Percentiles rank a stretch among this genome's conserved stretches.
Evolutionary conservation across 2,888 invertebrate genomes (phyloP).

Genomic region (Chorisops tibialis): DNA sequence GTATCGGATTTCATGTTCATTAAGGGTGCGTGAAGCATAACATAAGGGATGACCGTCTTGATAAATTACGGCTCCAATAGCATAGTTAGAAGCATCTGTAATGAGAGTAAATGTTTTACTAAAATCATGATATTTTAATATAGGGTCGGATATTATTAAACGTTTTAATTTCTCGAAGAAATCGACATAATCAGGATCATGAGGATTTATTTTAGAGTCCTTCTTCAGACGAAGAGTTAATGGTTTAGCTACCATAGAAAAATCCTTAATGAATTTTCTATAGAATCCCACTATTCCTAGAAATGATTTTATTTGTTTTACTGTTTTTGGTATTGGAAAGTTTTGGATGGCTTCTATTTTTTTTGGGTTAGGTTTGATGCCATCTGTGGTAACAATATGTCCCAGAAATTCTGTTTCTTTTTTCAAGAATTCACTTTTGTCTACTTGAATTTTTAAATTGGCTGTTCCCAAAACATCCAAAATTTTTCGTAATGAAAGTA

Average conservation of each 20-base stretch:
- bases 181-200: background rate
- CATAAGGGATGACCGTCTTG: constrained; percentile 38
- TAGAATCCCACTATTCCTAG: no score
- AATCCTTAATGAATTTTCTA: no score
- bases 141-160: constrained; percentile 35
- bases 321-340: no score
- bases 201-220: background rate
- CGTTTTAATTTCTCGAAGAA: constrained; percentile 18
- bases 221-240: background rate
- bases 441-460: no score
- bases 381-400: no score
- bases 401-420: background rate
- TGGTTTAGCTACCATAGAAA: background rate
- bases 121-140: constrained; percentile 45
- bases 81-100: constrained; percentile 38
- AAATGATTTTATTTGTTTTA: no score
- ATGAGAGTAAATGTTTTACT: constrained; percentile 37
- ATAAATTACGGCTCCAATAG: constrained; percentile 37
- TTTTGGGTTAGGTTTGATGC: background rate
- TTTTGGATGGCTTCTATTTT: background rate
- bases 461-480: no score
- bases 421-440: no score
- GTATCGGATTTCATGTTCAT: constrained; percentile 35
- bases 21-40: constrained; percentile 37
- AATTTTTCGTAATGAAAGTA: no score